Percentiles rank a stretch among this genome's conserved stretches.
These are phyloP conservation scores for Buphagus erythrorhynchus DNA, from an alignment of 2,797 vertebrate genomes.

Conservation along the genomic window DNA sequence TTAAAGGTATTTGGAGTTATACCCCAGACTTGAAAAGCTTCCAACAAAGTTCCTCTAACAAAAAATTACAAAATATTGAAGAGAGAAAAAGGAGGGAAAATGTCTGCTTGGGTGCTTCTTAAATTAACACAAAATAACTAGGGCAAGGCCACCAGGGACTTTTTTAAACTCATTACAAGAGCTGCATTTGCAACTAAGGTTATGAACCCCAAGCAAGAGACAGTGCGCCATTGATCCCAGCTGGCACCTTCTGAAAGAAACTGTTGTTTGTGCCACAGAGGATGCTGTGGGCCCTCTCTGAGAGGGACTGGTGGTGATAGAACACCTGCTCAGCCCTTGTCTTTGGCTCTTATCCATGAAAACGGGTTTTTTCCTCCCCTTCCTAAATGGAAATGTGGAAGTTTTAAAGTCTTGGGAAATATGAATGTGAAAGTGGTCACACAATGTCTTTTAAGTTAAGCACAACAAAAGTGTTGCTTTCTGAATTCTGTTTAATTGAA, in stretches of 20 bases:
- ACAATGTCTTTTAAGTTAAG: background rate
- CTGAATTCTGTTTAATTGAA: background rate
- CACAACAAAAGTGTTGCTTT: background rate
- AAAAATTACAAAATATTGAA: background rate
- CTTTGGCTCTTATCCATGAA: background rate
- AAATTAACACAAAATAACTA: slow-evolving; percentile 3
- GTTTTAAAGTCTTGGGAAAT: slow-evolving; percentile 1
- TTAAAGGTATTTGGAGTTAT: background rate
- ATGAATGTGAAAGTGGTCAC: background rate
- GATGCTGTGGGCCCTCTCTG: slow-evolving; percentile 14
- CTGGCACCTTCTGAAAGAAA: slow-evolving; percentile 41
- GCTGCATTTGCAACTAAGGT: slow-evolving; percentile 11
- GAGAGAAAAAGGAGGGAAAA: background rate
- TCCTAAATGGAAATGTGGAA: background rate
- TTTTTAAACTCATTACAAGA: slow-evolving; percentile 30
- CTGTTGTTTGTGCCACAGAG: slow-evolving; percentile 1
- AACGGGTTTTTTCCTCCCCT: background rate
- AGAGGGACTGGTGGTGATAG: background rate
- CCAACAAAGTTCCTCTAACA: background rate
- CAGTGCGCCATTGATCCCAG: background rate
- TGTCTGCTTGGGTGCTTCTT: background rate
- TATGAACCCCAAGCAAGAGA: background rate
- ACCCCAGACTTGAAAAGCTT: background rate
- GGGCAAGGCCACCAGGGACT: background rate
- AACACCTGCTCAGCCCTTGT: slow-evolving; percentile 47